These are phyloP conservation scores for Drosophila pandora DNA, from an alignment of 1,140 invertebrate species.

Conservation along the genomic window DNA sequence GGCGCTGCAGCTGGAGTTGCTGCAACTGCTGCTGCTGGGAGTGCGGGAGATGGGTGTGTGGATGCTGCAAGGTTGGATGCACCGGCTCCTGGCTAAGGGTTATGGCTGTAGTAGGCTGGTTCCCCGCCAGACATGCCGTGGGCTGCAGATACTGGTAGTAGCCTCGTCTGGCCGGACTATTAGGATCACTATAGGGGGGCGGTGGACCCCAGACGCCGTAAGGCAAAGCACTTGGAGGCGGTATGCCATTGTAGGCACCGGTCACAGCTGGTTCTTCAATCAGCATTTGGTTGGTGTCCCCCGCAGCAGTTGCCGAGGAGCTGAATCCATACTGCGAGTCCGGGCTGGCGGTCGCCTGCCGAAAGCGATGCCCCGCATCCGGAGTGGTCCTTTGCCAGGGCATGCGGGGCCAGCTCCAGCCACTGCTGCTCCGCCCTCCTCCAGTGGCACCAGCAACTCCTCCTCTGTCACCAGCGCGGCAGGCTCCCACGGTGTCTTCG, in stretches of 20 bases:
- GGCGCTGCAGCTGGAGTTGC: slow-evolving; percentile 48
- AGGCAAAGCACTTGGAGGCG: slow-evolving; percentile 70
- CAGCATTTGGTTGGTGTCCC: slow-evolving; percentile 65
- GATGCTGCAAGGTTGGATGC: slow-evolving; percentile 38
- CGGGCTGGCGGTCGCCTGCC: slow-evolving; percentile 84
- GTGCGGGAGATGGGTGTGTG: slow-evolving; percentile 28
- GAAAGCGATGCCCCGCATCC: slow-evolving; percentile 67
- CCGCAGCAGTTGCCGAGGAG: slow-evolving; percentile 50
- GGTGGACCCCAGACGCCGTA: slow-evolving; percentile 89
- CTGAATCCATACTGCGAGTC: slow-evolving; percentile 88
- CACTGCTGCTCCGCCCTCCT: slow-evolving; percentile 84
- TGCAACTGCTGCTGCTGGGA: slow-evolving; percentile 33
- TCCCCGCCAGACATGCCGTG: slow-evolving; percentile 42
- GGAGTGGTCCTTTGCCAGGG: slow-evolving; percentile 84
- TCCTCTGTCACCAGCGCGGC: slow-evolving; percentile 46
- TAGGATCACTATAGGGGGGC: slow-evolving; percentile 90
- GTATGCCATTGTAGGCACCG: slow-evolving; percentile 54
- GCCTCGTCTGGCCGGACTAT: slow-evolving; percentile 86
- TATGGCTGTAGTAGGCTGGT: slow-evolving; percentile 9
- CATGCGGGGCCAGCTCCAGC: slow-evolving; percentile 86
- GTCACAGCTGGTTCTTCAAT: slow-evolving; percentile 54
- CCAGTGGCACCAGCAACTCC: slow-evolving; percentile 44
- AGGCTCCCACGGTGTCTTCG: slow-evolving; percentile 64
- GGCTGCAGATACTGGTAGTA: slow-evolving; percentile 83
- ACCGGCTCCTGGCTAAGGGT: slow-evolving; percentile 56